A percentile compares a stretch with the other conserved stretches of the same genome.
phyloP scores from a whole-genome alignment of 2,113 vertebrate species.

The Spermophilus dauricus region DNA sequence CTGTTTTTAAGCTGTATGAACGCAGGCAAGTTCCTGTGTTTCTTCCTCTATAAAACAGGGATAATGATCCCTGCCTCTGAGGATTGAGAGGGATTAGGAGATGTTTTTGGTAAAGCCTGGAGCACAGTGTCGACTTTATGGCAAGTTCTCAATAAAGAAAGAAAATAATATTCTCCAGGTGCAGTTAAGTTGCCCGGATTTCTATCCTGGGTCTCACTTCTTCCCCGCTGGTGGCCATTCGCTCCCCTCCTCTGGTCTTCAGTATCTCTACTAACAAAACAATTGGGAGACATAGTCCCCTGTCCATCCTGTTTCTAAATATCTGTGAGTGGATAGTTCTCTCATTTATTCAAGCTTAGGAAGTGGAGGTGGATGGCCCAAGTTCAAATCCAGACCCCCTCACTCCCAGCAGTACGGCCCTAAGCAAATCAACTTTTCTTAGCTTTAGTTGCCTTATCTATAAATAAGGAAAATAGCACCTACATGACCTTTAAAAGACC shows the following conservation, averaged over 20 bases:
- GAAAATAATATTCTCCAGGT: fast-evolving
- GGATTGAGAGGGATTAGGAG: background rate
- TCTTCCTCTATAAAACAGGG: background rate
- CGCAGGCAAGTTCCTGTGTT: too few relatives aligned
- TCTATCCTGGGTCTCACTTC: fast-evolving
- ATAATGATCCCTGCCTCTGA: background rate
- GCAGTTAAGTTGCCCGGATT: too few relatives aligned
- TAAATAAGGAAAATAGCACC: background rate
- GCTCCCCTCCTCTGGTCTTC: background rate
- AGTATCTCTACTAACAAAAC: background rate
- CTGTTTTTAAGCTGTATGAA: background rate
- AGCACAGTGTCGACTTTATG: background rate
- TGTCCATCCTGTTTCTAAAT: background rate
- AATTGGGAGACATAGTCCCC: background rate
- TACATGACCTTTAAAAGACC: background rate
- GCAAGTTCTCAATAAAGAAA: background rate
- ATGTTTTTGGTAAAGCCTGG: background rate
- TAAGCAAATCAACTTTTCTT: background rate
- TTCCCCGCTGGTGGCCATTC: background rate
- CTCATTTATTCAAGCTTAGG: background rate
- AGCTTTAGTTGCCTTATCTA: background rate
- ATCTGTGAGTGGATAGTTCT: background rate
- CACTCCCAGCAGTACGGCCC: background rate
- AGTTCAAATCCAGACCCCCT: background rate
- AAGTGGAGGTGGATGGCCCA: background rate